Base-by-base conservation (phyloP, 1,140 invertebrate species). In the Pomacea maculata region DNA sequence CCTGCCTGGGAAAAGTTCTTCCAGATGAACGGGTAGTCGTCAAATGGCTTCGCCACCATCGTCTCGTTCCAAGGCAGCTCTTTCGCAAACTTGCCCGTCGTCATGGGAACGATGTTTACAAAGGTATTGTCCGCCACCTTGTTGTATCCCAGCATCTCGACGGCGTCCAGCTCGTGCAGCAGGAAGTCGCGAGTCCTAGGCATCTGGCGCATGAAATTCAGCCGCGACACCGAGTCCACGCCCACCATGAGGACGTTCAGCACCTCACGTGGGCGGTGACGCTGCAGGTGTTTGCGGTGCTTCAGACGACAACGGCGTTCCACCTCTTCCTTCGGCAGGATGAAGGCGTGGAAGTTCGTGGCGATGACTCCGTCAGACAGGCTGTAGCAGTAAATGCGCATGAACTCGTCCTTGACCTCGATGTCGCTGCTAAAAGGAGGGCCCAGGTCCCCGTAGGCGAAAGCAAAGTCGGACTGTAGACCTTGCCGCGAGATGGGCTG, bases 121-220 rank as follows among this genome's bases (percentile, higher is more conserved):
- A 90, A 91, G 0, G 91, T 92, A 80, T 92, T 92, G 70, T 90
- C 89, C 7, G 87, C 90, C 14, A 91, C 88, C 80, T 92, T 91
- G 80, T 89, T 90, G 80, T 91, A 91, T 1, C 89, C 90, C 7
- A 82, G 75, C 85, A 90, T 85, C 65, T 91, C 90, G 78, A 91
- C 80, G 11, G 87, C 89, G 5, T 78, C 78, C 63, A 91, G 75
- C 55, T 88, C 80, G 3, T 87, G 19, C 83, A 88, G 84, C 0
- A 96, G 91, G 84, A 93, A 94, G 2, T 91, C 84, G 0, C 93
- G 89, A 0, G 95, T 96, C 85, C 93, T 93, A 0, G 95, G 95
- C 95, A 97, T 95, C 80, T 95, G 95, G 34, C 96, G 93, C 71
- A 95, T 93, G 80, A 97, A 95, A 91, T 97, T 97, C 74, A 97